Evolutionary conservation across 1,140 invertebrate genomes (phyloP).

Genomic region (Pseudomyrmex concolor): DNA sequence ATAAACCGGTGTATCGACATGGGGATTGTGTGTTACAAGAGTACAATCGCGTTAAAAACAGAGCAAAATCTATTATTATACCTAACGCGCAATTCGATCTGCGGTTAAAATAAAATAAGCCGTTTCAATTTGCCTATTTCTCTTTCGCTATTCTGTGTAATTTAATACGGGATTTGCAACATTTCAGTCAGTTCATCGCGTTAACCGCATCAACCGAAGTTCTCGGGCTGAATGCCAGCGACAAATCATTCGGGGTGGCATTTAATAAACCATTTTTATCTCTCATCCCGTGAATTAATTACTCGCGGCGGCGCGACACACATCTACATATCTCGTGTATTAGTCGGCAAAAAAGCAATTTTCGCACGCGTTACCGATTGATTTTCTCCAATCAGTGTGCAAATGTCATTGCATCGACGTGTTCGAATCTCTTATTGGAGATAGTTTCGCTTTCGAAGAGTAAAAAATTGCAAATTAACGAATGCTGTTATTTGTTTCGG

Average conservation of each 20-base stretch:
- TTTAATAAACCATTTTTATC: constrained; percentile 62
- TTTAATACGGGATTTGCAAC: constrained; percentile 48
- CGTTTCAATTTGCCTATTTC: constrained; percentile 46
- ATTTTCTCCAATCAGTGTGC: constrained; percentile 23
- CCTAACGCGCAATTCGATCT: constrained; percentile 33
- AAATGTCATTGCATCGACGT: constrained; percentile 39
- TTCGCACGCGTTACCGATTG: constrained; percentile 37
- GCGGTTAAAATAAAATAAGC: constrained; percentile 58
- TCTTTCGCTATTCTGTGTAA: constrained; percentile 9
- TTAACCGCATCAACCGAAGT: constrained; percentile 58
- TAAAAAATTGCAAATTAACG: constrained; percentile 47
- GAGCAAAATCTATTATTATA: constrained; percentile 38
- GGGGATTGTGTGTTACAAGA: neutral
- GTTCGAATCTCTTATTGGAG: neutral
- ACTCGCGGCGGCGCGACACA: constrained; percentile 17
- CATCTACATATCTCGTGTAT: constrained; percentile 20
- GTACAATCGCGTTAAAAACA: constrained; percentile 34
- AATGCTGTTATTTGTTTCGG: constrained; percentile 27
- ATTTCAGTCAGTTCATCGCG: constrained; percentile 58
- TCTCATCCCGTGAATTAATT: constrained; percentile 50
- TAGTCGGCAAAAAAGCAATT: constrained; percentile 53
- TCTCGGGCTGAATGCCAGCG: constrained; percentile 53
- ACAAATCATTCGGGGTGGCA: constrained; percentile 56
- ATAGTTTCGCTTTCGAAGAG: neutral
- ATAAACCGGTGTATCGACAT: neutral